Evolutionary conservation across 2,797 vertebrate species (phyloP).

Genomic region (Mormyrops boulengeri): DNA sequence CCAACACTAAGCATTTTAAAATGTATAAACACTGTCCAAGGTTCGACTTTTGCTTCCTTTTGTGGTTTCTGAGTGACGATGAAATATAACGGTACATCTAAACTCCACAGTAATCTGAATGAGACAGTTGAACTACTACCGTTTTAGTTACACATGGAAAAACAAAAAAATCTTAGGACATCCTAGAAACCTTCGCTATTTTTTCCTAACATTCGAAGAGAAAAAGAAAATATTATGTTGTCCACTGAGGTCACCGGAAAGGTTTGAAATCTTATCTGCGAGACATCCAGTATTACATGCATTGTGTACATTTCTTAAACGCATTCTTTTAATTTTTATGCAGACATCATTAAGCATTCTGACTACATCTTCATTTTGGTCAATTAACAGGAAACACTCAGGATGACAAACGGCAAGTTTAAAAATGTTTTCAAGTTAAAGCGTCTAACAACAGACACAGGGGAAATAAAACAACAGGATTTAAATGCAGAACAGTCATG

Average conservation of each 20-base stretch:
- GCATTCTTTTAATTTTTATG: slow-evolving; percentile 5
- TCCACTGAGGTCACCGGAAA: neutral
- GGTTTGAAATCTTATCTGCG: neutral
- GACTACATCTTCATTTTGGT: neutral
- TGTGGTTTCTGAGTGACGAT: neutral
- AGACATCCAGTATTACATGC: slow-evolving; percentile 20
- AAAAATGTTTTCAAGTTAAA: neutral
- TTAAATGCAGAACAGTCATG: neutral
- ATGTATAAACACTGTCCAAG: slow-evolving; percentile 13
- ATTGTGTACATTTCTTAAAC: slow-evolving; percentile 14
- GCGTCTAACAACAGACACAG: neutral
- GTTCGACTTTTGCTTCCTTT: neutral
- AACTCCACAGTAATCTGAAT: neutral
- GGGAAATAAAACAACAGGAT: neutral
- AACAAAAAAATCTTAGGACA: neutral
- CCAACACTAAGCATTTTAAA: slow-evolving; percentile 26
- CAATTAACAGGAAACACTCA: neutral
- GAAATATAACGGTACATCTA: neutral
- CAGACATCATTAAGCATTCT: slow-evolving; percentile 9
- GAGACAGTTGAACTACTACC: neutral
- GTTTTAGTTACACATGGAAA: slow-evolving; percentile 1
- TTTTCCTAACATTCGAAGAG: neutral
- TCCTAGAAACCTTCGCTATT: neutral
- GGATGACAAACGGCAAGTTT: neutral
- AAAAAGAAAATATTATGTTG: slow-evolving; percentile 11